These are phyloP conservation scores for Macrocentrus cingulum DNA, from an alignment of 1,140 invertebrate species.

Conservation along the genomic window DNA sequence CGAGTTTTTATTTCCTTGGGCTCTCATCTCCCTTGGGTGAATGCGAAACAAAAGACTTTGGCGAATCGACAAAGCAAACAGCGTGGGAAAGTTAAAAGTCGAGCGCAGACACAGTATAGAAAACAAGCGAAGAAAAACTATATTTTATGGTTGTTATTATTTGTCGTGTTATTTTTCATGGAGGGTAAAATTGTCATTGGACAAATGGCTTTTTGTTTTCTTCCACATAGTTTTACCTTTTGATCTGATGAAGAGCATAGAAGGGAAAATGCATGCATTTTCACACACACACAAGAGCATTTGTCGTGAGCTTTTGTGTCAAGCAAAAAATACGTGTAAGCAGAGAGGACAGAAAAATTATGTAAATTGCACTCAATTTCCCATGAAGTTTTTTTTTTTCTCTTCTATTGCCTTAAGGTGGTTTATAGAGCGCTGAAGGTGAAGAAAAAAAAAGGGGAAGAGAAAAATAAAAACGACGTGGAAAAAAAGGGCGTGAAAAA, in stretches of 20 bases:
- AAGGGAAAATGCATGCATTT: too few species aligned
- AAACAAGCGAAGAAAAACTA: too few species aligned
- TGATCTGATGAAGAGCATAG: too few species aligned
- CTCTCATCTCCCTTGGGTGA: constrained; percentile 6
- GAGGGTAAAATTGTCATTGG: too few species aligned
- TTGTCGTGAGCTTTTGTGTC: too few species aligned
- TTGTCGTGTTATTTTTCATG: constrained; percentile 9
- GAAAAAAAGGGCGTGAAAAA: constrained; percentile 4
- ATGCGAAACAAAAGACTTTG: constrained; percentile 37
- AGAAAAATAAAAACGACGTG: too few species aligned
- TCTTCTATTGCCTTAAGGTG: too few species aligned
- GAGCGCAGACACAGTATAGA: constrained; percentile 34
- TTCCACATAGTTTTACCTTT: too few species aligned
- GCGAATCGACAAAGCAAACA: constrained; percentile 49
- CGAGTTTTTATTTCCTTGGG: not conserved
- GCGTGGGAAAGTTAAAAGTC: constrained; percentile 50
- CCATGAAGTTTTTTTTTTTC: constrained; percentile 6
- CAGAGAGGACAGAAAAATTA: not conserved
- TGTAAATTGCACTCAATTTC: not conserved
- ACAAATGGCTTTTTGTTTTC: too few species aligned
- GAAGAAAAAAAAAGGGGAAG: not conserved
- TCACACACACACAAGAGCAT: too few species aligned
- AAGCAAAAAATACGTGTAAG: too few species aligned
- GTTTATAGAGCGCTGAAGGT: too few species aligned
- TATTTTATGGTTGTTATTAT: constrained; percentile 25